Base-by-base conservation (phyloP, 2,797 vertebrate genomes). In the Telmatherina bonti region DNA sequence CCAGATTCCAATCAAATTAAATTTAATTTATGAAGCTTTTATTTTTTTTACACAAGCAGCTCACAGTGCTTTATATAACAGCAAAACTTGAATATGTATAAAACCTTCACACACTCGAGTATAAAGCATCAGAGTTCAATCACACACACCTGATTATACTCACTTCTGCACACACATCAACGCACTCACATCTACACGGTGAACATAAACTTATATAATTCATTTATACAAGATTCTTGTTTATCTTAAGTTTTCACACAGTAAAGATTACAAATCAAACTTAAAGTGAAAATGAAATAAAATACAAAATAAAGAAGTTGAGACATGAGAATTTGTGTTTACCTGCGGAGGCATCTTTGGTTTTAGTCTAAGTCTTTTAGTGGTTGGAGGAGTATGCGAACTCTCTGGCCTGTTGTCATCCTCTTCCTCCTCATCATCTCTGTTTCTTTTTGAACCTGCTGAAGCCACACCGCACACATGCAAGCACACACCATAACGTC, bases 361-460 rank as follows among this genome's bases (percentile, higher is more conserved):
- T 68, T 96, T 87, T 4, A 95, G 93, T 67, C 96, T 93, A 30
- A 96, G 55, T 81, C 96, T 98, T 89, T 99, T 99, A 20, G 91
- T 82, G 67, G 92, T 91, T 7, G 96, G 95, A 3, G 95, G 83
- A 1, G 94, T 93, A 70, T 96, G 90, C 1, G 88, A 96, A 93
- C 62, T 93, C 79, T 92, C 95, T 59, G 71, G 93, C 89, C 76
- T 88, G 93, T 35, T 79, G 36, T 97, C 96, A 43, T 97, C 96
- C 29, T 97, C 97, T 43, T 97, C 96, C 4, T 97, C 97, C 5
- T 96, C 96, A 0, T 97, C 96, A 22, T 98, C 96, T 64, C 97
- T 94, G 20, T 79, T 82, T 27, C 97, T 94, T 84, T 99, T 99
- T 30, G 95, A 81, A 41, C 73, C 84, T 62, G 70, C 52, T 62